These are phyloP conservation scores for Lacanobia wlatinum DNA, from an alignment of 2,888 invertebrate species.

Conservation along the genomic window DNA sequence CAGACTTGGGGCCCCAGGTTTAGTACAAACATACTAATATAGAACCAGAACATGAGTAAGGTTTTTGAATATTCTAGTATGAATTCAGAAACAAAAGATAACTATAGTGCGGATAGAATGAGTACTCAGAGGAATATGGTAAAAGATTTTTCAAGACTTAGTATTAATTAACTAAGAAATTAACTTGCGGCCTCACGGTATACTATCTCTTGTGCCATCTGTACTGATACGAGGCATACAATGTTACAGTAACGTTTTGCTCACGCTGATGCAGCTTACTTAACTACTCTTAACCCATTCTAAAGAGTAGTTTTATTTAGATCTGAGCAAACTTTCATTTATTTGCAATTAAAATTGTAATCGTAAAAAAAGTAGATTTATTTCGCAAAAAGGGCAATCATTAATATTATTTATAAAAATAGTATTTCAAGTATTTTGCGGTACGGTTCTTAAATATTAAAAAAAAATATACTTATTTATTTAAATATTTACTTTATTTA, in stretches of 20 bases:
- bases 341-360: conserved; percentile 1
- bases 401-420: conserved; percentile 8
- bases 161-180: not conserved
- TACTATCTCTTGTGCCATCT: not conserved
- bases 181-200: not conserved
- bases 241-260: not conserved
- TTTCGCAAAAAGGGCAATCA: conserved; percentile 8
- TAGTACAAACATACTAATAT: too few relatives aligned
- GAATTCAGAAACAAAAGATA: not conserved
- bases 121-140: too few relatives aligned
- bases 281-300: not conserved
- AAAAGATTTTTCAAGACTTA: too few relatives aligned
- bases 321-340: conserved; percentile 36
- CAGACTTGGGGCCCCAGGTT: too few relatives aligned
- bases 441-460: conserved; percentile 28
- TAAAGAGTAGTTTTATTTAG: conserved; percentile 28
- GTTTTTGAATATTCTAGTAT: not conserved
- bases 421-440: conserved; percentile 43
- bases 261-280: not conserved
- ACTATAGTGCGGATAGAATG: too few relatives aligned
- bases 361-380: not conserved
- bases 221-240: not conserved
- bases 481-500: conserved; percentile 1
- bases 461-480: not conserved
- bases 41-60: too few relatives aligned